These are phyloP conservation scores for Eueremaeus valkanovi DNA, from an alignment of 2,888 invertebrate genomes.

Conservation along the genomic window DNA sequence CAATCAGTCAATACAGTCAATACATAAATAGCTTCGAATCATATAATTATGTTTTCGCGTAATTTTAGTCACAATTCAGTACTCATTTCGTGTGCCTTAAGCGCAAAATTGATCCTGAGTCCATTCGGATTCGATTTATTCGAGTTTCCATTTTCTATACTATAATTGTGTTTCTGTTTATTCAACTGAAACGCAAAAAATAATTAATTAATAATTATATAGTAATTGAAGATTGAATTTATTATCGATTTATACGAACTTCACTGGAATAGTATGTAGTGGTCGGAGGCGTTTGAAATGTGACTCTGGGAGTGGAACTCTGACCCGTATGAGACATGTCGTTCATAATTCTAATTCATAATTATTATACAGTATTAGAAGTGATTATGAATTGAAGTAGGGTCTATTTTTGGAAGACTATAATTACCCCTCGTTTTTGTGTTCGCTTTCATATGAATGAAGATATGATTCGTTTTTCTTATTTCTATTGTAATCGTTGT, in stretches of 20 bases:
- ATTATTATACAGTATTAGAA: not conserved
- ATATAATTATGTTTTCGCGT: no score
- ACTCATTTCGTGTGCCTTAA: constrained; percentile 45
- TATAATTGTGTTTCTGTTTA: constrained; percentile 26
- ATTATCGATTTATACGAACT: constrained; percentile 26
- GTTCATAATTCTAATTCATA: not conserved
- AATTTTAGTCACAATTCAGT: constrained; percentile 46
- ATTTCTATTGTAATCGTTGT: constrained; percentile 8
- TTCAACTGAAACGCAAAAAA: not conserved
- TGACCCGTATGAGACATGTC: not conserved
- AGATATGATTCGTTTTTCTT: constrained; percentile 16
- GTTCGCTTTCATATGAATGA: not conserved
- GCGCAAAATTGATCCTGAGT: not conserved
- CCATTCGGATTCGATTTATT: not conserved
- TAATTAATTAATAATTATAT: not conserved
- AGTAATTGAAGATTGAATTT: not conserved
- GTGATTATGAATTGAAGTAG: no score
- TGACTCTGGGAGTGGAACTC: constrained; percentile 39
- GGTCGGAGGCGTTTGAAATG: constrained; percentile 44
- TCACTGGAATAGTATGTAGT: constrained; percentile 40
- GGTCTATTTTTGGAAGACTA: not conserved
- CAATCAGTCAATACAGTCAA: no score
- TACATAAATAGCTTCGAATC: no score
- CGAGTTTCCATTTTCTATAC: not conserved
- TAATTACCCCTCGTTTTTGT: not conserved